Evolutionary conservation across 2,797 vertebrate species (phyloP), one percentile per base, ranked within the genome.

Genomic region (Rachycentron canadum): DNA sequence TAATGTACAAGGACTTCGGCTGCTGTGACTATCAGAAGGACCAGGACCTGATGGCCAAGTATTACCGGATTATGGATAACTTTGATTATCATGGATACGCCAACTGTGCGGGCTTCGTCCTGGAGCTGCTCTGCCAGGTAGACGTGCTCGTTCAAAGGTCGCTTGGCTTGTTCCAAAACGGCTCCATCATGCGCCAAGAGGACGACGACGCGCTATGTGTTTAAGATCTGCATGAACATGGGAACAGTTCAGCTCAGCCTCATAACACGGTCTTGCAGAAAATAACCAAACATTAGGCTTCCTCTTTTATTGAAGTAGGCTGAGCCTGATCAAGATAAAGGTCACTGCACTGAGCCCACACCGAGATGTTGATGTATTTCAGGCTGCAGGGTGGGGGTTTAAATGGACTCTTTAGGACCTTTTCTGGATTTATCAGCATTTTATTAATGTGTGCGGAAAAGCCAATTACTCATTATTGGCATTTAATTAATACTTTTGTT

Each of bases 51-150:
- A 95, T 94, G 87, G 66, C 83, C 11, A 95, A 93, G 59, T 99
- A 95, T 88, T 96, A 96, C 88, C 59, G 78, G 43, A 88, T 97
- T 49, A 93, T 95, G 93, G 94, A 93, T 23, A 36, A 85, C 50
- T 91, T 96, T 28, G 96, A 96, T 79, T 90, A 93, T 66, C 72
- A 80, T 13, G 41, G 83, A 41, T 97, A 95, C 69, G 81, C 91
- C 13, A 90, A 66, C 64, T 99, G 98, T 78, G 95, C 96, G 4
- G 94, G 93, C 2, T 96, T 95, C 89, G 95, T 98, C 67, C 94
- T 96, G 85, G 97, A 98, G 79, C 89, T 99, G 79, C 89, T 99
- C 10, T 99, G 98, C 87, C 97, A 98, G 97, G 98, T 99, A 95
- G 93, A 89, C 83, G 26, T 47, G 58, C 52, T 1, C 1, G 86